These are phyloP conservation scores for Piprites chloris DNA, from an alignment of 2,113 vertebrate species.

Conservation along the genomic window DNA sequence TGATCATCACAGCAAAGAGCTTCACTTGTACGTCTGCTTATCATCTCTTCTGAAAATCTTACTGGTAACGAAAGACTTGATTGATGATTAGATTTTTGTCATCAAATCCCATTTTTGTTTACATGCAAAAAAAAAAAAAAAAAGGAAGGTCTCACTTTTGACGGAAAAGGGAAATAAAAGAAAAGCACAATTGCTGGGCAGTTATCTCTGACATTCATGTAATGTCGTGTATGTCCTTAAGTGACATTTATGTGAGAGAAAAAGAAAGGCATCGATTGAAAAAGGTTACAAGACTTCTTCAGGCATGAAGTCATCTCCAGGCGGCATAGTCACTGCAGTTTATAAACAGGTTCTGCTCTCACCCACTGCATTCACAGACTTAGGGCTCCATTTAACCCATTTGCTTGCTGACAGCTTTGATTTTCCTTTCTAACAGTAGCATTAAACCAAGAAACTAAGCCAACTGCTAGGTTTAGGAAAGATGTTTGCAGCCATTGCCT, in stretches of 20 bases:
- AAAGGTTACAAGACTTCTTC: slow-evolving; percentile 38
- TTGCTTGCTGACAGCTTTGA: not conserved
- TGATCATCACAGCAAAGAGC: slow-evolving; percentile 8
- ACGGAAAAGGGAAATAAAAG: not conserved
- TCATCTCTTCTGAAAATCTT: not conserved
- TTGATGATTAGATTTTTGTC: not conserved
- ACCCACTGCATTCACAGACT: not conserved
- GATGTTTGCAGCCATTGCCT: not conserved
- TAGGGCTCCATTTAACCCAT: not conserved
- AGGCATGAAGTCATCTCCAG: slow-evolving; percentile 33
- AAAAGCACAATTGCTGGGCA: not conserved
- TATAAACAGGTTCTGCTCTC: not conserved
- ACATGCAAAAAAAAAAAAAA: not conserved
- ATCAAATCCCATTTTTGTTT: slow-evolving; percentile 8
- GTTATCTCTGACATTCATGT: slow-evolving; percentile 8
- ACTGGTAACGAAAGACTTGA: not conserved
- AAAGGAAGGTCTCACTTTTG: not conserved
- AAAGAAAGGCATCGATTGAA: not conserved
- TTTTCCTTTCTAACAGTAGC: not conserved
- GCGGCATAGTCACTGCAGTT: not conserved
- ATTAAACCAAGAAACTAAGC: not conserved
- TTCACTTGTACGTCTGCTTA: not conserved
- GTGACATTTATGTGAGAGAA: not conserved
- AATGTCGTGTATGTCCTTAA: not conserved
- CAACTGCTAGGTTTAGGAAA: not conserved